Evolutionary conservation across 2,888 invertebrate species (phyloP).

Genomic region (Allygus modestus): DNA sequence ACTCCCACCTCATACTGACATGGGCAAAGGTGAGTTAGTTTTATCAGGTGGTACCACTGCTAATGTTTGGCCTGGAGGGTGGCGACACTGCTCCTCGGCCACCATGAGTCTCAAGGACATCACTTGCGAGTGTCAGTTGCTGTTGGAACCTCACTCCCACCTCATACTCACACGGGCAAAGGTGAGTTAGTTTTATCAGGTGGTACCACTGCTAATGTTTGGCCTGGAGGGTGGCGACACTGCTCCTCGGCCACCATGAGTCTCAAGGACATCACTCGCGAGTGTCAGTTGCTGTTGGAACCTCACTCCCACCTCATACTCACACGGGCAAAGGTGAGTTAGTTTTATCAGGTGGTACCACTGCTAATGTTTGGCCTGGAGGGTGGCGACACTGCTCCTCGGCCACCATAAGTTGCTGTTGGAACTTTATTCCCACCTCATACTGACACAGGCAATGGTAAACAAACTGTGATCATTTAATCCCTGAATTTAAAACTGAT

Average conservation of each 20-base stretch:
- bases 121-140: constrained; percentile 86
- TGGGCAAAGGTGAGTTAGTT: constrained; percentile 80
- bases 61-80: constrained; percentile 81
- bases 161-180: constrained; percentile 86
- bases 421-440: constrained; percentile 85
- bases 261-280: constrained; percentile 90
- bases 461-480: constrained; percentile 59
- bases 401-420: constrained; percentile 88
- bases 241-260: constrained; percentile 92
- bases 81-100: constrained; percentile 86
- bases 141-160: constrained; percentile 86
- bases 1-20: constrained; percentile 85
- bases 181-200: constrained; percentile 78
- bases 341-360: too few species aligned
- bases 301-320: constrained; percentile 88
- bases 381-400: constrained; percentile 84
- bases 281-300: constrained; percentile 86
- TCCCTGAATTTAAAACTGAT: too few species aligned
- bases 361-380: constrained; percentile 81
- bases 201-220: constrained; percentile 82
- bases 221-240: constrained; percentile 83
- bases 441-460: constrained; percentile 84
- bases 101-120: constrained; percentile 94
- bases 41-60: constrained; percentile 84
- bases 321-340: constrained; percentile 80